phyloP scores from a whole-genome alignment of 2,888 invertebrate species.

The Diaperis boleti region DNA sequence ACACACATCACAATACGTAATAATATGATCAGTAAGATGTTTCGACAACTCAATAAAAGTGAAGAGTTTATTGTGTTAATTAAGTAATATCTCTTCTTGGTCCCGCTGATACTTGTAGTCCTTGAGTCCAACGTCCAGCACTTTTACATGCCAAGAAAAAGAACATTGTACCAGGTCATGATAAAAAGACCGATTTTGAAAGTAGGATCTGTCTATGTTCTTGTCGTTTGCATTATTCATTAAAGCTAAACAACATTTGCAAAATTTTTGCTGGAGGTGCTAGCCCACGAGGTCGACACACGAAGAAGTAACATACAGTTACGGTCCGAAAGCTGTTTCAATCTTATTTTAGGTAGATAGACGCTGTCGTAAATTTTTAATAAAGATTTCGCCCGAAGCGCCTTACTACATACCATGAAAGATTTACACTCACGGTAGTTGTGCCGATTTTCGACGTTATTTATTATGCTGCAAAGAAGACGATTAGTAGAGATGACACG shows the following conservation, averaged over 20 bases:
- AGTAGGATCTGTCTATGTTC: no score
- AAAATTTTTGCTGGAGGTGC: no score
- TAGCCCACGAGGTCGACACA: not conserved
- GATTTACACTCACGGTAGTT: constrained; percentile 19
- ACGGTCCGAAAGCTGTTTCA: constrained; percentile 2
- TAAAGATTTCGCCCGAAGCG: not conserved
- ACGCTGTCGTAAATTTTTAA: constrained; percentile 7
- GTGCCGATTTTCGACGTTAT: constrained; percentile 9
- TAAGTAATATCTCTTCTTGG: not conserved
- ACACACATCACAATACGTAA: constrained; percentile 11
- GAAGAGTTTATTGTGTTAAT: constrained; percentile 1
- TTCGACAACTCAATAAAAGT: constrained; percentile 11
- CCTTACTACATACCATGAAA: constrained; percentile 1
- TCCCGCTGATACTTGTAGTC: not conserved
- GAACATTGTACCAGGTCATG: constrained; percentile 14
- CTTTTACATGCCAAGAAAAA: constrained; percentile 1
- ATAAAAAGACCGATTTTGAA: not conserved
- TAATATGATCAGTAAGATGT: not conserved
- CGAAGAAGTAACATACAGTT: not conserved
- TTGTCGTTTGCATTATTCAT: no score
- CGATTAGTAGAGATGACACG: constrained; percentile 10
- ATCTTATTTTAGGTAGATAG: constrained; percentile 6
- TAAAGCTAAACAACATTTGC: not conserved
- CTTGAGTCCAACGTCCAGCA: not conserved
- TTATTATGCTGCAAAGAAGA: not conserved